phyloP scores from a whole-genome alignment of 2,113 vertebrate genomes.

The Cacatua alba region DNA sequence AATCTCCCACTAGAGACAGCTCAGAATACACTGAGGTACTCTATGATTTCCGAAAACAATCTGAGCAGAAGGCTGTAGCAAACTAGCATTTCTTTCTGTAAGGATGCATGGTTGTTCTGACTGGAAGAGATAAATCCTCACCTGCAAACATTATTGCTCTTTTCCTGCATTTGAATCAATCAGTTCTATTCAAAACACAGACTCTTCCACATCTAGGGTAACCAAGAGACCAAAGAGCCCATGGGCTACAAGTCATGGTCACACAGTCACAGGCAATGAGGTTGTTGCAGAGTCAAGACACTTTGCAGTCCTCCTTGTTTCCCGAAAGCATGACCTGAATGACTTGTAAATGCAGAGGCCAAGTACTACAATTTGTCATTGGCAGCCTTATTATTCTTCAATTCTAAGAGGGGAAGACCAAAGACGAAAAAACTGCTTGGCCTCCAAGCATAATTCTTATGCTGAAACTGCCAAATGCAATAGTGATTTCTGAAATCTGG shows the following conservation, averaged over 20 bases:
- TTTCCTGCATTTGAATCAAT: not conserved
- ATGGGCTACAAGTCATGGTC: not conserved
- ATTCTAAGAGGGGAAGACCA: not conserved
- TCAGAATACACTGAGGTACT: not conserved
- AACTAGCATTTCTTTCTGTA: not conserved
- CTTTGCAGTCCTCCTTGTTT: not conserved
- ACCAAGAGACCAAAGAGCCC: not conserved
- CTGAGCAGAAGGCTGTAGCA: not conserved
- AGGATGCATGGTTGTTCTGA: not conserved
- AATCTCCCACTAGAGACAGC: not conserved
- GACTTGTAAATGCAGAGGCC: not conserved
- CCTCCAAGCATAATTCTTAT: not conserved
- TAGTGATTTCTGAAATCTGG: not conserved
- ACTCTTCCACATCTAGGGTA: not conserved
- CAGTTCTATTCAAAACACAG: not conserved
- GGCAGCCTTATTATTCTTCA: not conserved
- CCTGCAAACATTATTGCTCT: not conserved
- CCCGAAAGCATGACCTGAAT: not conserved
- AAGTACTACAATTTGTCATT: not conserved
- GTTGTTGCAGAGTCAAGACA: not conserved
- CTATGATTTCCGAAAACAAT: not conserved
- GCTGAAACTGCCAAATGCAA: not conserved
- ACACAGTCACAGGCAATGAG: not conserved
- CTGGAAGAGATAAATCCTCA: not conserved
- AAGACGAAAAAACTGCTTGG: not conserved